Evolutionary conservation across 2,888 invertebrate genomes (phyloP), one percentile per base, ranked within the genome.

Genomic region (Andrena hattorfiana): DNA sequence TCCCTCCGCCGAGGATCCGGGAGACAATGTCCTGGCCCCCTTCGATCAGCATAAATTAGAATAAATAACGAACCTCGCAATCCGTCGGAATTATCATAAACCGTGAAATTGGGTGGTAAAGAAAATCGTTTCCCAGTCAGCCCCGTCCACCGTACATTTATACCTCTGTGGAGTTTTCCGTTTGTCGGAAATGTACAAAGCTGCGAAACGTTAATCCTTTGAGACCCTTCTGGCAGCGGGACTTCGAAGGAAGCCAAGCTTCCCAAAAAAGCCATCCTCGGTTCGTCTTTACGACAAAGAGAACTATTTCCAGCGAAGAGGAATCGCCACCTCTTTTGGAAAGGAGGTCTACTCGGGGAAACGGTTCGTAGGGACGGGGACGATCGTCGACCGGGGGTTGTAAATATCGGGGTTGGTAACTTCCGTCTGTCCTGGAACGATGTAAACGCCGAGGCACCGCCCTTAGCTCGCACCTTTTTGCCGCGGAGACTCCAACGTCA

Each of bases 41-140:
- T n/a, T 75, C 80, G 86, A 89, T 92, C 89, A 84, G 88, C 89
- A 92, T 92, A 90, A 83, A 91, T 92, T 90, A 87, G 85, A 91
- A 90, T 90, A 90, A 87, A 87, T 92, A 90, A 90, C 83, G 85
- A 89, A 82, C 79, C 76, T 81, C 77, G 85, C 83, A 84, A 88
- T 84, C 87, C 86, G 78, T 84, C 63, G 67, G 83, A 85, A 84
- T 86, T 82, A 85, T 71, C 84, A 86, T 88, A 85, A 87, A 85
- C 74, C 73, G 66, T 81, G 81, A 86, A 86, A 84, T 76, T 80
- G 71, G 28, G 63, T 32, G 81, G 79, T 77, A 85, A 83, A 81
- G 59, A 16, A 35, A 77, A 85, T 81, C 75, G 60, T 20, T 59
- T 72, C 20, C 35, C 49, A 71, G 32, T 56, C 77, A 77, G 74